Evolutionary conservation across 2,113 vertebrate species (phyloP).

Genomic region (Parus major): DNA sequence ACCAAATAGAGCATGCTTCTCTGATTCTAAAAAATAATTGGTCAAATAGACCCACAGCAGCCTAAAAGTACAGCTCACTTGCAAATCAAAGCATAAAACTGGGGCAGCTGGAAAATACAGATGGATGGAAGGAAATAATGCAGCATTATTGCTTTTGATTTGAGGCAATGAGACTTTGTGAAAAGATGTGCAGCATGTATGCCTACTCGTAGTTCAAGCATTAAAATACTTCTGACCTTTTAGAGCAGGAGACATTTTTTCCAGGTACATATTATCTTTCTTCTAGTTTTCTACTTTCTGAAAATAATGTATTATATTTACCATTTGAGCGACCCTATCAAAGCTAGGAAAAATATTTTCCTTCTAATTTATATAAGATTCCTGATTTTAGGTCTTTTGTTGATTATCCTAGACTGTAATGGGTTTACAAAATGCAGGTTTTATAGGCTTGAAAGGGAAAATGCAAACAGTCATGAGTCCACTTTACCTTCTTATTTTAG

Average conservation of each 20-base stretch:
- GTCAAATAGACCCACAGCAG: not conserved
- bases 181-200: not conserved
- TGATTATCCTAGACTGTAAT: not conserved
- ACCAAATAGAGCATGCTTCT: not conserved
- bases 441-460: not conserved
- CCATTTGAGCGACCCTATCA: not conserved
- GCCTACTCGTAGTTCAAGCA: not conserved
- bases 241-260: not conserved
- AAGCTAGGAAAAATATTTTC: not conserved
- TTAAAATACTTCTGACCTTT: not conserved
- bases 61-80: not conserved
- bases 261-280: not conserved
- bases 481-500: constrained; percentile 19
- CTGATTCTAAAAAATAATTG: not conserved
- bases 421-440: not conserved
- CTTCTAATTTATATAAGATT: not conserved
- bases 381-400: not conserved
- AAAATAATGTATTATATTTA: not conserved
- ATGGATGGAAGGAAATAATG: not conserved
- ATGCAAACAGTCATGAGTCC: not conserved
- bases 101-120: not conserved
- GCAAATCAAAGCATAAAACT: not conserved
- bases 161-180: not conserved
- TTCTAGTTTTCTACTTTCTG: not conserved
- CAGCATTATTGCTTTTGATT: not conserved